Evolutionary conservation across 2,888 invertebrate genomes (phyloP).

Genomic region (Acronicta alni): DNA sequence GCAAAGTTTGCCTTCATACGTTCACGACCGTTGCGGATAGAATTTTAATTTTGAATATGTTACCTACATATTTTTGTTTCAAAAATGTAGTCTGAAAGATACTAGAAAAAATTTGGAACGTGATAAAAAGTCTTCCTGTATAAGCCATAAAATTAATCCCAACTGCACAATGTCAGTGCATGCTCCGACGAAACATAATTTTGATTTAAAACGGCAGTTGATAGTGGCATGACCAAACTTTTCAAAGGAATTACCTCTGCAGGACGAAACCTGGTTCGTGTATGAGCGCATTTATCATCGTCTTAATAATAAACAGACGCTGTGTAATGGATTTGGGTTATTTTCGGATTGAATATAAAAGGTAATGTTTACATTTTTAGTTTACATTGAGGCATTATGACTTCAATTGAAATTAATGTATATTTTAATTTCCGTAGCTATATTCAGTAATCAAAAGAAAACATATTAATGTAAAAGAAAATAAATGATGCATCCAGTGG

Average conservation of each 20-base stretch:
- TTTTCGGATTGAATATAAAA: slow-evolving; percentile 29
- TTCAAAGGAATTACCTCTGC: slow-evolving; percentile 46
- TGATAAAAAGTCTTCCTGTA: too few species aligned
- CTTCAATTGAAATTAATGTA: slow-evolving; percentile 15
- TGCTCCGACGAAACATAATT: slow-evolving; percentile 43
- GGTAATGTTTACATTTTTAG: slow-evolving; percentile 22
- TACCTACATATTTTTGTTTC: too few species aligned
- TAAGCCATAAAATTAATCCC: slow-evolving; percentile 38
- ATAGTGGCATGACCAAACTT: slow-evolving; percentile 39
- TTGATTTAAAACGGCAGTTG: slow-evolving; percentile 56
- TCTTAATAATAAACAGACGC: slow-evolving; percentile 54
- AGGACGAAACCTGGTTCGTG: slow-evolving; percentile 50
- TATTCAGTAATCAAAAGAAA: slow-evolving; percentile 12
- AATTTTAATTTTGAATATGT: too few species aligned
- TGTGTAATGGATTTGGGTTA: slow-evolving; percentile 38
- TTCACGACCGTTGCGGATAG: too few species aligned
- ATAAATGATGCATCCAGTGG: slow-evolving; percentile 15
- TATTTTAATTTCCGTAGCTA: slow-evolving; percentile 10
- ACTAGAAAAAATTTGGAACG: too few species aligned
- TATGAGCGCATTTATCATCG: slow-evolving; percentile 46
- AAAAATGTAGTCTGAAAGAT: too few species aligned
- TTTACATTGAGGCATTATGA: slow-evolving; percentile 12
- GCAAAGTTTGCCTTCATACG: too few species aligned
- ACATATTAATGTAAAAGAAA: neutral
- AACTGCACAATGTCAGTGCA: slow-evolving; percentile 25